Conservation (phyloP, 2,888 invertebrate species). For the Crocallis elinguaria region DNA sequence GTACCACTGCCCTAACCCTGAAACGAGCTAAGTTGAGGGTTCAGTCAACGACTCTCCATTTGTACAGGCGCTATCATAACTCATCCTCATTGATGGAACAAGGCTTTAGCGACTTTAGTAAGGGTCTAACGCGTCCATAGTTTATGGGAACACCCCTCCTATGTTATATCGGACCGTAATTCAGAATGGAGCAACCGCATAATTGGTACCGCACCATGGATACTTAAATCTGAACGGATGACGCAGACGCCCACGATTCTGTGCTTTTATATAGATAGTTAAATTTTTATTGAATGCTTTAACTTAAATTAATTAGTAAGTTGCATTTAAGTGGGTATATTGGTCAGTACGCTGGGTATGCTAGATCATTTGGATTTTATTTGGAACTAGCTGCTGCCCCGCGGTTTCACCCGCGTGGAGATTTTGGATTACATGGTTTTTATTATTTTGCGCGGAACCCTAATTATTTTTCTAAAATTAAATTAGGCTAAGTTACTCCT, state of each 20-base stretch:
- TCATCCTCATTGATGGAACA: slow-evolving; percentile 38
- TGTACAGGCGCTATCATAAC: slow-evolving; percentile 41
- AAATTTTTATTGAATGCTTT: background rate
- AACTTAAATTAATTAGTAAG: too few species aligned
- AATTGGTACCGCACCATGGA: background rate
- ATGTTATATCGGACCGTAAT: slow-evolving; percentile 21
- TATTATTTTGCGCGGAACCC: too few species aligned
- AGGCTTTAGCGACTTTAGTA: slow-evolving; percentile 3
- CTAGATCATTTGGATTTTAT: too few species aligned
- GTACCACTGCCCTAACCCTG: slow-evolving; percentile 1
- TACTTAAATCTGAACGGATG: background rate
- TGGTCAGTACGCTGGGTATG: too few species aligned
- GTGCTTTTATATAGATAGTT: background rate
- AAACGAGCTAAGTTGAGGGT: slow-evolving; percentile 34
- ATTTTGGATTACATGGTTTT: too few species aligned
- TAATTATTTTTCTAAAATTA: too few species aligned
- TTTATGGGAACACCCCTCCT: slow-evolving; percentile 24
- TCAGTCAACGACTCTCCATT: slow-evolving; percentile 42
- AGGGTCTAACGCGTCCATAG: slow-evolving; percentile 9
- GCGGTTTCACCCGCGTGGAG: too few species aligned
- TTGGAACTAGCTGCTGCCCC: too few species aligned
- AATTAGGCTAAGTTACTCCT: too few species aligned
- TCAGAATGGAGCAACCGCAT: background rate
- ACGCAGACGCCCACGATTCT: background rate
- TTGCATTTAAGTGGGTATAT: too few species aligned